Evolutionary conservation across 2,113 vertebrate genomes (phyloP).

Genomic region (Pseudonaja textilis): DNA sequence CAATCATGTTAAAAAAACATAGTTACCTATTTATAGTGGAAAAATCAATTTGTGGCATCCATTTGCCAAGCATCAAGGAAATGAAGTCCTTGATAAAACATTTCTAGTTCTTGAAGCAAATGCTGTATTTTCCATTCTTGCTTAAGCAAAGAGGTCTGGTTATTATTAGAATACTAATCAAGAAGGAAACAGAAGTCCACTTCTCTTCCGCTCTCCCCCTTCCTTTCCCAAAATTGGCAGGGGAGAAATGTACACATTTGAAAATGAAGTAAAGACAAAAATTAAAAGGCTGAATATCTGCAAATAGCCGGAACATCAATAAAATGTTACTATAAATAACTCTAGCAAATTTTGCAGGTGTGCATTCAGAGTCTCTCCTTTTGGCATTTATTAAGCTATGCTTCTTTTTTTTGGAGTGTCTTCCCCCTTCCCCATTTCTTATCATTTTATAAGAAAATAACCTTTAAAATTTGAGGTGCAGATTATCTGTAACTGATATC

Average conservation of each 20-base stretch:
- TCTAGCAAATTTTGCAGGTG: slow-evolving; percentile 74
- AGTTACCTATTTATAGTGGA: neutral
- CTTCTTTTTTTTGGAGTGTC: slow-evolving; percentile 49
- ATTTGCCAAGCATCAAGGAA: slow-evolving; percentile 9
- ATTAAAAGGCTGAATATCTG: slow-evolving; percentile 64
- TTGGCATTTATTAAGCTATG: slow-evolving; percentile 85
- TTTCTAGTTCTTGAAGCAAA: slow-evolving; percentile 34
- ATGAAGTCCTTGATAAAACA: slow-evolving; percentile 51
- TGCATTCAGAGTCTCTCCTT: slow-evolving; percentile 60
- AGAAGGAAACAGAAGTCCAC: slow-evolving; percentile 71
- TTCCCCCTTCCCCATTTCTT: slow-evolving; percentile 75
- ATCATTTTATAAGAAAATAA: slow-evolving; percentile 72
- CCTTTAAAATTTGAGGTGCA: slow-evolving; percentile 73
- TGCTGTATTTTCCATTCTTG: slow-evolving; percentile 31
- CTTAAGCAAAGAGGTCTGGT: slow-evolving; percentile 49
- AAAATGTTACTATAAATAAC: slow-evolving; percentile 54
- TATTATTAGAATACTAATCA: slow-evolving; percentile 65
- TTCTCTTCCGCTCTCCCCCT: neutral
- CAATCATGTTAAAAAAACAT: neutral
- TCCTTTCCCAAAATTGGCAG: slow-evolving; percentile 72
- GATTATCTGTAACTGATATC: neutral
- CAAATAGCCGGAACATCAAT: slow-evolving; percentile 49
- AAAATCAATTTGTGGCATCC: slow-evolving; percentile 23
- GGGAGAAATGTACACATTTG: slow-evolving; percentile 52
- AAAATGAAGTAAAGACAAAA: slow-evolving; percentile 65